These are phyloP conservation scores for Papilio glaucus DNA, from an alignment of 1,140 invertebrate genomes.

Conservation along the genomic window DNA sequence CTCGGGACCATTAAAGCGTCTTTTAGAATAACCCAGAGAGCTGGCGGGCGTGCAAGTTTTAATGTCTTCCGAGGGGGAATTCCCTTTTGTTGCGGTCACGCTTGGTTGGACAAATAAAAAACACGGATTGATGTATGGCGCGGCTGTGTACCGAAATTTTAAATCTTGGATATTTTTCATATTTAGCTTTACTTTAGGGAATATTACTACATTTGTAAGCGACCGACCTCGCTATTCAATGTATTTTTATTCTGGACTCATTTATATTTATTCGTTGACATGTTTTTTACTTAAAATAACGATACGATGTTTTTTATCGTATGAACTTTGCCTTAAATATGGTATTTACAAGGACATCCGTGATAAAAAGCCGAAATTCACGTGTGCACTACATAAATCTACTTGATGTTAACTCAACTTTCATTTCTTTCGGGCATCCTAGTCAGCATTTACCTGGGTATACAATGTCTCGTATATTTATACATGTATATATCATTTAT, in stretches of 20 bases:
- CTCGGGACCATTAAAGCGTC: conserved; percentile 61
- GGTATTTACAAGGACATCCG: too few relatives aligned
- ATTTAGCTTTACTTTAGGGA: conserved; percentile 20
- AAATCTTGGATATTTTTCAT: conserved; percentile 35
- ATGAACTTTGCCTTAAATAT: too few relatives aligned
- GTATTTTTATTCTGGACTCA: too few relatives aligned
- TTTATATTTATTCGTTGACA: background rate
- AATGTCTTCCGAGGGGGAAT: conserved; percentile 58
- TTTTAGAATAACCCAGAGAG: conserved; percentile 56
- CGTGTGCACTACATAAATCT: too few relatives aligned
- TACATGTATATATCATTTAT: too few relatives aligned
- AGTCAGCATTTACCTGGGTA: too few relatives aligned
- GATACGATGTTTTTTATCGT: too few relatives aligned
- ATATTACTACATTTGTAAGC: conserved; percentile 2
- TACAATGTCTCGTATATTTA: too few relatives aligned
- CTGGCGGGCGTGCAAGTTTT: conserved; percentile 62
- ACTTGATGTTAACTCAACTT: too few relatives aligned
- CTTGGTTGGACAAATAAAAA: conserved; percentile 49
- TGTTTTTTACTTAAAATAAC: background rate
- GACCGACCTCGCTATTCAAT: background rate
- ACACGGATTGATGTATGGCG: conserved; percentile 42
- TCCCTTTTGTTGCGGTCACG: conserved; percentile 50
- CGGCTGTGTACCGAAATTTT: conserved; percentile 30
- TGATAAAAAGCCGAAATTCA: too few relatives aligned
- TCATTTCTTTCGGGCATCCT: too few relatives aligned